Percentiles rank a stretch among this genome's conserved stretches.
These are phyloP conservation scores for Galago senegalensis DNA, from an alignment of 2,797 vertebrate genomes.

Conservation along the genomic window DNA sequence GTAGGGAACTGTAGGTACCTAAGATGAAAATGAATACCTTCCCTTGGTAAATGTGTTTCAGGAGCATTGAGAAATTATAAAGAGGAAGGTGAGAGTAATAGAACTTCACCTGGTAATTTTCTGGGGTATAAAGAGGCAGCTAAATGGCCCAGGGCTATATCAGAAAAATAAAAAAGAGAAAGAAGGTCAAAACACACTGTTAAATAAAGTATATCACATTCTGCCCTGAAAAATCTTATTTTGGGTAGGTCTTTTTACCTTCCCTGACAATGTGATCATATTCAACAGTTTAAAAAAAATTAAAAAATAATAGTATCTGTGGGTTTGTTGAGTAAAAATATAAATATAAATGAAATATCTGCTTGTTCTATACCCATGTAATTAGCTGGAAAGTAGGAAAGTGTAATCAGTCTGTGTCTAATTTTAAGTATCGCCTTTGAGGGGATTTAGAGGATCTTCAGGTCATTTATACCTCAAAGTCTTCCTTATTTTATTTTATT, in stretches of 20 bases:
- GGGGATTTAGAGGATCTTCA: background rate
- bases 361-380: background rate
- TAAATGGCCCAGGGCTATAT: constrained; percentile 85
- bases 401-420: background rate
- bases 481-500: background rate
- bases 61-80: constrained; percentile 88
- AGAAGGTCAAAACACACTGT: background rate
- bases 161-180: constrained; percentile 83
- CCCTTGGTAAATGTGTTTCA: constrained; percentile 88
- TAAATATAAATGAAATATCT: background rate
- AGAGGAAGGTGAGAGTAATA: constrained; percentile 87
- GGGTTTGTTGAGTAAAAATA: background rate
- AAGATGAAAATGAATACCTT: constrained; percentile 85
- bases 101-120: constrained; percentile 88
- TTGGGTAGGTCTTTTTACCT: constrained; percentile 3
- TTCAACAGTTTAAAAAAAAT: background rate
- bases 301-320: constrained; percentile 18
- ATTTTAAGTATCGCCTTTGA: background rate
- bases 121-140: constrained; percentile 85
- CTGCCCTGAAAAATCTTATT: background rate
- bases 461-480: background rate
- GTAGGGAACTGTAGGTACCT: constrained; percentile 65
- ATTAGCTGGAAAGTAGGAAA: background rate
- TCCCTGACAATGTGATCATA: background rate
- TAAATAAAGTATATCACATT: background rate